phyloP scores from a whole-genome alignment of 2,888 invertebrate species.

The Drosophila hamatofila region DNA sequence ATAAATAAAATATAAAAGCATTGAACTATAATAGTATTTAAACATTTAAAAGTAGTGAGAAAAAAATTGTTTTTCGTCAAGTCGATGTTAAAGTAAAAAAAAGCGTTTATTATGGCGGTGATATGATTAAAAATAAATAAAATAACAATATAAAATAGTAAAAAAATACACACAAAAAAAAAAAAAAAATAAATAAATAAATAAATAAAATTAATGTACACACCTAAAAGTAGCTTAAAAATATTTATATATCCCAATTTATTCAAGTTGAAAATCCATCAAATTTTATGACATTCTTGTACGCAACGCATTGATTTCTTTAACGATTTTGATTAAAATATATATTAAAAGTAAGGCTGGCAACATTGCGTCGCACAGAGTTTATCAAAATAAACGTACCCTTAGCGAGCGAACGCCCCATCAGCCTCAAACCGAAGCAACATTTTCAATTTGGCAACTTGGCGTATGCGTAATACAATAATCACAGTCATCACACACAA shows the following conservation, averaged over 20 bases:
- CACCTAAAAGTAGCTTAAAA: background rate
- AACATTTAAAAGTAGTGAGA: too few species aligned
- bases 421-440: background rate
- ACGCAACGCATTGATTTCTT: background rate
- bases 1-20: too few species aligned
- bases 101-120: too few species aligned
- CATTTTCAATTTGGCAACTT: constrained; percentile 47
- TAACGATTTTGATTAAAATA: background rate
- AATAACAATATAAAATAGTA: too few species aligned
- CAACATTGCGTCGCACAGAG: background rate
- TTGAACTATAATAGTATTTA: too few species aligned
- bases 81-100: too few species aligned
- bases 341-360: background rate
- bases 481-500: constrained; percentile 34
- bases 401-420: background rate
- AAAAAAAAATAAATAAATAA: background rate
- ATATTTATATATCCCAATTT: background rate
- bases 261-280: background rate
- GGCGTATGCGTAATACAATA: constrained; percentile 65
- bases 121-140: background rate
- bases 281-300: background rate
- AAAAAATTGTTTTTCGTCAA: too few species aligned
- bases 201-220: background rate
- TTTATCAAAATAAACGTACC: background rate
- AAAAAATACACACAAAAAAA: too few species aligned